Percentiles rank a stretch among this genome's conserved stretches.
Conservation (phyloP, 2,113 vertebrate genomes). For the Phalacrocorax brasilianus region DNA sequence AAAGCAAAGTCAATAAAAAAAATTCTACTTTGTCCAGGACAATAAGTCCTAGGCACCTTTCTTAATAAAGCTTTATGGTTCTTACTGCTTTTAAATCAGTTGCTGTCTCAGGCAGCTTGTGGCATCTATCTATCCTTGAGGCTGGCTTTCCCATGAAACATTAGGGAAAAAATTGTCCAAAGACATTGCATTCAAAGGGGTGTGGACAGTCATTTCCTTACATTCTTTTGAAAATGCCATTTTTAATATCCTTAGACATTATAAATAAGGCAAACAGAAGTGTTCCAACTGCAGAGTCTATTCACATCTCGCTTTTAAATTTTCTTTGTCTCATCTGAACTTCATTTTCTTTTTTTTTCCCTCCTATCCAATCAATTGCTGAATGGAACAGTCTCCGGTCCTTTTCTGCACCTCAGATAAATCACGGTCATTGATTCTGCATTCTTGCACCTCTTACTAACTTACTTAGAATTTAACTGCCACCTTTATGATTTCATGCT, state of each 20-base stretch:
- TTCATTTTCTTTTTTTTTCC: not conserved
- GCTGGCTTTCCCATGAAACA: not conserved
- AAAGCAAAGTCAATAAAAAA: slow-evolving; percentile 10
- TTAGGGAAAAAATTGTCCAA: not conserved
- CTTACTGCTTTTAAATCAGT: slow-evolving; percentile 53
- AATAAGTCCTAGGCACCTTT: slow-evolving; percentile 37
- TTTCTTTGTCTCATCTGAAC: slow-evolving; percentile 51
- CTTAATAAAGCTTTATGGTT: slow-evolving; percentile 54
- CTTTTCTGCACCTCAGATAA: slow-evolving; percentile 51
- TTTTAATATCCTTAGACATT: slow-evolving; percentile 34
- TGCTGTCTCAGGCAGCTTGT: slow-evolving; percentile 24
- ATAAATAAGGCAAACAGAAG: slow-evolving; percentile 32
- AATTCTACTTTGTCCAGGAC: not conserved
- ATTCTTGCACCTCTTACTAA: slow-evolving; percentile 58
- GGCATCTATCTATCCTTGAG: slow-evolving; percentile 27
- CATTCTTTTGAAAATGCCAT: slow-evolving; percentile 11
- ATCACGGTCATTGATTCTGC: slow-evolving; percentile 55
- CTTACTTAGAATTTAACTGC: slow-evolving; percentile 54
- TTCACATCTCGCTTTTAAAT: slow-evolving; percentile 23
- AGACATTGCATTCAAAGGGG: not conserved
- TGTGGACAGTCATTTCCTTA: slow-evolving; percentile 35
- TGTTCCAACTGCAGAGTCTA: slow-evolving; percentile 7
- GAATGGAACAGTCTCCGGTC: slow-evolving; percentile 28
- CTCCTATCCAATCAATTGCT: slow-evolving; percentile 4
- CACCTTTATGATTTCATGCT: slow-evolving; percentile 48